Evolutionary conservation across 2,888 invertebrate genomes (phyloP).

Genomic region (Dinocampus coccinellae): DNA sequence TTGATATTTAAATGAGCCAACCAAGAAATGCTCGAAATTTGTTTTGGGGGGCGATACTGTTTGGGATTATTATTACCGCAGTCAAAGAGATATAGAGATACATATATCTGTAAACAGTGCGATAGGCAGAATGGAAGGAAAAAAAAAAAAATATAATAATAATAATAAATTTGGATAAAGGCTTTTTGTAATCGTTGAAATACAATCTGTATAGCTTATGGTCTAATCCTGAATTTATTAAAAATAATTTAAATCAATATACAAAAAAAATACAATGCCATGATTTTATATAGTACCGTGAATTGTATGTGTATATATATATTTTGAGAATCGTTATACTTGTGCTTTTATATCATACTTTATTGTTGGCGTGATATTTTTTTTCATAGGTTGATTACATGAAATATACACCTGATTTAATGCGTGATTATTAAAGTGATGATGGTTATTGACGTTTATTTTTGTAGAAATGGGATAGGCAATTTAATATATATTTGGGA

Average conservation of each 20-base stretch:
- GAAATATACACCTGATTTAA: constrained; percentile 56
- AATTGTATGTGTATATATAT: no score
- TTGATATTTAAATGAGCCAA: constrained; percentile 54
- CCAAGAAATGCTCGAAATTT: constrained; percentile 45
- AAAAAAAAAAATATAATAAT: neutral
- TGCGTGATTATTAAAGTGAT: no score
- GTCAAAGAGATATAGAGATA: constrained; percentile 13
- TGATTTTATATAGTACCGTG: neutral
- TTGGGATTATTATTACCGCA: constrained; percentile 27
- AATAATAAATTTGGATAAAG: neutral
- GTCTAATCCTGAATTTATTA: constrained; percentile 15
- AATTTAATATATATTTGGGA: no score
- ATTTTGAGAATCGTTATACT: neutral
- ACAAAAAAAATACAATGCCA: neutral
- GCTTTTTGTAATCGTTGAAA: constrained; percentile 16
- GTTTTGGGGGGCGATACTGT: constrained; percentile 42
- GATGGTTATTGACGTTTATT: no score
- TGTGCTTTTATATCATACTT: neutral
- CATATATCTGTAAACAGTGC: neutral
- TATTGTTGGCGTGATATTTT: neutral
- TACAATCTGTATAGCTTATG: constrained; percentile 15
- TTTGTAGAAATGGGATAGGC: no score
- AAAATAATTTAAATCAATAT: neutral
- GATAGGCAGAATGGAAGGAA: neutral
- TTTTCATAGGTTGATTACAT: constrained; percentile 51